Evolutionary conservation across 1,140 invertebrate species (phyloP), one percentile per base, ranked within the genome.

Genomic region (Bombus affinis): DNA sequence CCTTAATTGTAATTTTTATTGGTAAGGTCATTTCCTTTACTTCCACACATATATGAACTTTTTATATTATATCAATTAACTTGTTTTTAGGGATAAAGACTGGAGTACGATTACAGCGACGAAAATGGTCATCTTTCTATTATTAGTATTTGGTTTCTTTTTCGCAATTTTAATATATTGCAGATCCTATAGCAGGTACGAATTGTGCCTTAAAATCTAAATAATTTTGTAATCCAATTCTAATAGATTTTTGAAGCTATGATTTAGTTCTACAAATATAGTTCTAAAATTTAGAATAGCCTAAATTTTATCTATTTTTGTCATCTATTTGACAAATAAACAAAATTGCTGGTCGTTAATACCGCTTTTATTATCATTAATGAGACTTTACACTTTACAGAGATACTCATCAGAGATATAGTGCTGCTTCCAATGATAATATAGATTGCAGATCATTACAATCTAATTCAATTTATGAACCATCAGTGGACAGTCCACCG

Each of bases 141-240:
- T 88, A n/a, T 87, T 93, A 9, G 80, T 86, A 42, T 66, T 90
- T 13, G 83, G 80, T 42, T 72, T 90, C n/a, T 65, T 91, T 65
- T 85, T 91, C 13, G 53, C 74, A 13, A 42, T 93, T 37, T 32
- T 91, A 42, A 83, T 92, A 13, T 62, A 89, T 10, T 90, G 87
- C 57, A 93, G 88, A 86, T 25, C 89, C 3, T 93, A 86, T 18
- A 74, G 42, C n/a, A 93, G 84, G 88, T 93, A 92, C 28, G 42
- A 42, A 47, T 70, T 35, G 32, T 28, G 32, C 5, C 22, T 13
- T 22, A 22, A 22, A 53, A 53, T 53, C 47, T 39, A 25, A 42
- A 53, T 65, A 37, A 53, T 37, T 37, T 79, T 37, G 4, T 18
- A 44, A 25, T 53, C 3, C 3, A 22, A n/a, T 47, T 39, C 12